Evolutionary conservation across 1,140 invertebrate genomes (phyloP).

Genomic region (Maniola jurtina): DNA sequence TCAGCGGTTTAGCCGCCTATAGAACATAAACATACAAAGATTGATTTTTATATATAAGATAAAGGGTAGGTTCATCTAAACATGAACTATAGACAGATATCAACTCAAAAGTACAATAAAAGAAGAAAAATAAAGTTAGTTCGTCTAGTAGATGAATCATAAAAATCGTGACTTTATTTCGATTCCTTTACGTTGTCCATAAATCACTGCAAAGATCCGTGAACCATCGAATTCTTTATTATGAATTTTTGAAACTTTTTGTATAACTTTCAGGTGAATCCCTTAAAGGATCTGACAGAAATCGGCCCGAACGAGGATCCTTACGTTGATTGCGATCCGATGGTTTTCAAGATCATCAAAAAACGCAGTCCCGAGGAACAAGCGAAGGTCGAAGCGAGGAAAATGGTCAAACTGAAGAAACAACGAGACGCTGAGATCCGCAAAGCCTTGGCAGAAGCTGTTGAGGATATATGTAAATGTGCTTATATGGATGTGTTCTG

Average conservation of each 20-base stretch:
- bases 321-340: slow-evolving; percentile 79
- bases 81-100: too few species aligned
- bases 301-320: slow-evolving; percentile 78
- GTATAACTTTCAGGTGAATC: slow-evolving; percentile 68
- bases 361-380: slow-evolving; percentile 72
- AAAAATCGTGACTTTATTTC: too few species aligned
- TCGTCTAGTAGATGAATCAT: too few species aligned
- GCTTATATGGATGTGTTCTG: slow-evolving; percentile 76
- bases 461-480: slow-evolving; percentile 74
- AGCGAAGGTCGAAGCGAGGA: slow-evolving; percentile 68
- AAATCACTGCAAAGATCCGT: not conserved
- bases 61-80: too few species aligned
- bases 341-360: slow-evolving; percentile 80
- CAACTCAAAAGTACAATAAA: too few species aligned
- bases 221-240: not conserved
- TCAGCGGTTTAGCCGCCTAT: too few species aligned
- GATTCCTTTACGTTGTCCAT: too few species aligned
- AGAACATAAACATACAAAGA: too few species aligned
- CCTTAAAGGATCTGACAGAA: slow-evolving; percentile 76
- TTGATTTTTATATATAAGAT: too few species aligned
- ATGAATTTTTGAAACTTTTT: not conserved
- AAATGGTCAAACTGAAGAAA: slow-evolving; percentile 68
- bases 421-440: slow-evolving; percentile 68
- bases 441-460: slow-evolving; percentile 66
- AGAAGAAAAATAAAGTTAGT: too few species aligned